These are phyloP conservation scores for Yponomeuta sedellus DNA, from an alignment of 2,888 invertebrate species.

Conservation along the genomic window DNA sequence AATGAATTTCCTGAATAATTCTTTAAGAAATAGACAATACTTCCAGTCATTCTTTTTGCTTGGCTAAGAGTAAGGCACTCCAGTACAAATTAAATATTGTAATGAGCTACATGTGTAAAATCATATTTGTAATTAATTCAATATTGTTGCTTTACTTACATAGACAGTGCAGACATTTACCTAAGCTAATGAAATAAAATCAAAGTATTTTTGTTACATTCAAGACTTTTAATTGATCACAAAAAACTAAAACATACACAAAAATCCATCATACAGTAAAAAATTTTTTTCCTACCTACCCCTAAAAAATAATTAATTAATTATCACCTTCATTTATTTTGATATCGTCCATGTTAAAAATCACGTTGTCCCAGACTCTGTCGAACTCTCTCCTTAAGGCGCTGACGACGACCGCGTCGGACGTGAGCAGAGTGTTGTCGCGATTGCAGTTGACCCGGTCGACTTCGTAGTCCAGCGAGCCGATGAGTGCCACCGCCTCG, in stretches of 20 bases:
- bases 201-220: slow-evolving; percentile 63
- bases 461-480: slow-evolving; percentile 45
- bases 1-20: neutral
- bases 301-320: neutral
- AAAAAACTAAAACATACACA: slow-evolving; percentile 8
- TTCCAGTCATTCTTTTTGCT: slow-evolving; percentile 21
- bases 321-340: slow-evolving; percentile 18
- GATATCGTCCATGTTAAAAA: slow-evolving; percentile 20
- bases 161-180: slow-evolving; percentile 35
- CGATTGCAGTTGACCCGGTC: slow-evolving; percentile 38
- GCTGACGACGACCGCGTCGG: slow-evolving; percentile 36
- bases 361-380: slow-evolving; percentile 40
- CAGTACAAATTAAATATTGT: slow-evolving; percentile 59
- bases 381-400: slow-evolving; percentile 46
- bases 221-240: slow-evolving; percentile 43
- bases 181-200: slow-evolving; percentile 55
- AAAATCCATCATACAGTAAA: neutral
- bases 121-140: neutral
- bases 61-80: slow-evolving; percentile 52
- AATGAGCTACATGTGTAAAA: slow-evolving; percentile 17
- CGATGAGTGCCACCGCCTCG: slow-evolving; percentile 46
- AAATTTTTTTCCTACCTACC: neutral
- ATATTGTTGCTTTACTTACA: slow-evolving; percentile 16
- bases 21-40: neutral
- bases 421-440: slow-evolving; percentile 45